Base-by-base conservation (phyloP, 2,797 vertebrate genomes). In the Podarcis lilfordi region DNA sequence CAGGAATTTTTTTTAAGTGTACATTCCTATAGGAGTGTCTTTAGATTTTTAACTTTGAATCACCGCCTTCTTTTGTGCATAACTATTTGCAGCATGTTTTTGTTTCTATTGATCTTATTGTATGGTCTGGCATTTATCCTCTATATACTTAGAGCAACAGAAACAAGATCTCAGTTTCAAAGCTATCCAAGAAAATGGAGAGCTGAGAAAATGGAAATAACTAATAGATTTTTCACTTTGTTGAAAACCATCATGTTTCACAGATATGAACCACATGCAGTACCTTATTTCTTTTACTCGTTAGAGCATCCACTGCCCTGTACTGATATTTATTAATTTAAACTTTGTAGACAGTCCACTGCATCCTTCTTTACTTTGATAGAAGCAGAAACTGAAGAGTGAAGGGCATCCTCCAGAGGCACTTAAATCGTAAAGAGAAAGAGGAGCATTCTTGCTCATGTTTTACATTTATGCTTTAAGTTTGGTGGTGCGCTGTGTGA, bases 21-120 rank as follows among this genome's bases (percentile, higher is more conserved):
- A 81, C 72, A n/a, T 64, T 10, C 61, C 43, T 21, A 27, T n/a
- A 86, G 72, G 45, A 10, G 19, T 11, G 76, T 43, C 8, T 88
- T 84, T 85, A n/a, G 40, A 43, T 23, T 43, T 64, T 61, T 29
- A 61, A 43, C 23, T 77, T 77, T 82, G 75, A 68, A 71, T 88
- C 35, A n/a, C 72, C 71, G 29, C 25, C 35, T 80, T 81, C 71
- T 88, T 85, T 71, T 88, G 77, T 77, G 4, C 71, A 5, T 37
- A 71, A 77, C 61, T 85, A 82, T 77, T 77, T 88, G 55, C 11
- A 19, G 71, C 66, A 64, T 88, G 77, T 37, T 21, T 90, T 85
- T 88, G 89, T 88, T 85, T 69, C 71, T 69, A 37, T 82, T 77
- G 71, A 77, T 77, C 77, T 45, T 77, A 69, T 88, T 90, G 61